Evolutionary conservation across 1,140 invertebrate genomes (phyloP).

Genomic region (Bombus superbus): DNA sequence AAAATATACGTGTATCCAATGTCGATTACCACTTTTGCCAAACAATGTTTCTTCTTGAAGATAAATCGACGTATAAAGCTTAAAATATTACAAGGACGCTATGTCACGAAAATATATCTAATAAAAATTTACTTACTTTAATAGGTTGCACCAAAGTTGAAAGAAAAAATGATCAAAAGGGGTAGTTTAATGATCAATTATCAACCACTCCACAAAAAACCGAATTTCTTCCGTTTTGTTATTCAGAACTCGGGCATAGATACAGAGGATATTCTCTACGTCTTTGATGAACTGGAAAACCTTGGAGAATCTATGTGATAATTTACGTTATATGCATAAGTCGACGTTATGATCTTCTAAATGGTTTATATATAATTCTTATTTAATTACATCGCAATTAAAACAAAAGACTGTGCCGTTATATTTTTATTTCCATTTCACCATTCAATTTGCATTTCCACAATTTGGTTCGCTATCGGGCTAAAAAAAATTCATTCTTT

Average conservation of each 20-base stretch:
- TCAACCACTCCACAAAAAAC: conserved; percentile 85
- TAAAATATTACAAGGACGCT: not conserved
- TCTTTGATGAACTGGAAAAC: conserved; percentile 53
- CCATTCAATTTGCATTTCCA: not conserved
- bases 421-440: not conserved
- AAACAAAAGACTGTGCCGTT: not conserved
- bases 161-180: conserved; percentile 87
- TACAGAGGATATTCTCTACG: conserved; percentile 36
- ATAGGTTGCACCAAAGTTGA: conserved; percentile 88
- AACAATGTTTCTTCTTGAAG: not conserved
- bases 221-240: conserved; percentile 90
- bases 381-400: not conserved
- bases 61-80: not conserved
- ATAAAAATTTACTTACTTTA: not conserved
- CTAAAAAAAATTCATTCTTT: not conserved
- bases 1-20: not conserved
- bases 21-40: too few species aligned
- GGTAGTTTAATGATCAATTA: conserved; percentile 89
- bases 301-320: conserved; percentile 43
- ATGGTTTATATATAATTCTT: not conserved
- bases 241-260: conserved; percentile 84
- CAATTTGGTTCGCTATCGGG: fast-evolving
- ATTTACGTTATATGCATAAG: too few species aligned
- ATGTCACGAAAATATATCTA: too few species aligned
- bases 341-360: not conserved